These are phyloP conservation scores for Electrophaes corylata DNA, from an alignment of 2,888 invertebrate genomes.

Conservation along the genomic window DNA sequence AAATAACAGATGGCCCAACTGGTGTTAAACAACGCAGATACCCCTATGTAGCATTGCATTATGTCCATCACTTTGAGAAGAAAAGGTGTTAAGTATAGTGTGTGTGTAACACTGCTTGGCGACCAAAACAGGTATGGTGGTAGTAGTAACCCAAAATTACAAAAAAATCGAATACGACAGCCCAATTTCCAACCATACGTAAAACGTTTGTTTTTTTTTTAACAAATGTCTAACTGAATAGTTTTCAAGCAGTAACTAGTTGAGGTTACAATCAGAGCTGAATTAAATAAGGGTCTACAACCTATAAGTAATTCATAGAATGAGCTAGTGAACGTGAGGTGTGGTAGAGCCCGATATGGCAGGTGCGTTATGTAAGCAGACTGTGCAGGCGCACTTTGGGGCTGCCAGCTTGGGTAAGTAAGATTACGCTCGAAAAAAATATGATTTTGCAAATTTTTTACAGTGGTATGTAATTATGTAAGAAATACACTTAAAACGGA, in stretches of 20 bases:
- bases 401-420: slow-evolving; percentile 14
- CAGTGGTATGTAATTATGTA: too few relatives aligned
- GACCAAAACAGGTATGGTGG: too few relatives aligned
- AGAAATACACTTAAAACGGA: too few relatives aligned
- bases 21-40: too few relatives aligned
- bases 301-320: slow-evolving; percentile 83
- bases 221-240: background rate
- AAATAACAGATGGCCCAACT: too few relatives aligned
- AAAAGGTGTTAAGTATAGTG: too few relatives aligned
- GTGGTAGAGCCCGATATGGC: slow-evolving; percentile 78
- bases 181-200: background rate
- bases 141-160: too few relatives aligned
- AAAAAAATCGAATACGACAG: too few relatives aligned
- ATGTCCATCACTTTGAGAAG: too few relatives aligned
- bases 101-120: too few relatives aligned
- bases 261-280: slow-evolving; percentile 50
- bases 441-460: background rate
- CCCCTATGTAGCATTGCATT: too few relatives aligned
- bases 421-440: background rate
- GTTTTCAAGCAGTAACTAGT: slow-evolving; percentile 8
- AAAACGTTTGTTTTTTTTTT: background rate
- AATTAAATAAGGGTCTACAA: slow-evolving; percentile 80
- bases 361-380: slow-evolving; percentile 82
- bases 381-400: slow-evolving; percentile 53
- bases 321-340: slow-evolving; percentile 79